phyloP scores from a whole-genome alignment of 2,888 invertebrate species.

The Lasioglossum oenotherae region DNA sequence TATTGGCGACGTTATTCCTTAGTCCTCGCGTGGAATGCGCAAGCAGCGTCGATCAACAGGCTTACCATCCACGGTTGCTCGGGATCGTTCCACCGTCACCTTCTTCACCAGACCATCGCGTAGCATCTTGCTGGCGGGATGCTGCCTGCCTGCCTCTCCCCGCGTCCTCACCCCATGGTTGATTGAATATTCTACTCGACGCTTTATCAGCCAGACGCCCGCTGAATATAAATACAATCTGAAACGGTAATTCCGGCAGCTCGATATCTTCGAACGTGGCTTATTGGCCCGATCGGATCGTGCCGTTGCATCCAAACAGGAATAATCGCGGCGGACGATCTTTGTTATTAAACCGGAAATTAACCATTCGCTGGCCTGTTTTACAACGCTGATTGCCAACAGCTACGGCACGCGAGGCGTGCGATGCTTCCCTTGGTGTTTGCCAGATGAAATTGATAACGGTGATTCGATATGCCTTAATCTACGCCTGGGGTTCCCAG shows the following conservation, averaged over 20 bases:
- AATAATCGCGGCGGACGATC: constrained; percentile 47
- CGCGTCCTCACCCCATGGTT: constrained; percentile 57
- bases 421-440: neutral
- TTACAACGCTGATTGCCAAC: neutral
- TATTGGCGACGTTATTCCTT: constrained; percentile 63
- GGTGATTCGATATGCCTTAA: neutral
- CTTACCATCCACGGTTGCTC: constrained; percentile 63
- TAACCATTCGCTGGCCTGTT: neutral
- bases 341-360: constrained; percentile 45
- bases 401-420: neutral
- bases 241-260: constrained; percentile 60
- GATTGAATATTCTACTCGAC: constrained; percentile 82
- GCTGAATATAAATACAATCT: constrained; percentile 79
- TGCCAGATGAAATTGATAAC: neutral
- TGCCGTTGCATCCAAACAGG: constrained; percentile 52
- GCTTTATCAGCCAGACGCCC: constrained; percentile 79
- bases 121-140: constrained; percentile 46
- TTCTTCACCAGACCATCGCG: constrained; percentile 43
- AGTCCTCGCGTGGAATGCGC: constrained; percentile 67
- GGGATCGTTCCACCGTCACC: constrained; percentile 61
- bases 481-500: neutral
- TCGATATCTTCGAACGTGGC: constrained; percentile 59
- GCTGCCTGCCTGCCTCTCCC: constrained; percentile 9
- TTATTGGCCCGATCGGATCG: constrained; percentile 56
- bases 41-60: constrained; percentile 78